Evolutionary conservation across 2,113 vertebrate genomes (phyloP), one percentile per base, ranked within the genome.

Genomic region (Dissostichus mawsoni): DNA sequence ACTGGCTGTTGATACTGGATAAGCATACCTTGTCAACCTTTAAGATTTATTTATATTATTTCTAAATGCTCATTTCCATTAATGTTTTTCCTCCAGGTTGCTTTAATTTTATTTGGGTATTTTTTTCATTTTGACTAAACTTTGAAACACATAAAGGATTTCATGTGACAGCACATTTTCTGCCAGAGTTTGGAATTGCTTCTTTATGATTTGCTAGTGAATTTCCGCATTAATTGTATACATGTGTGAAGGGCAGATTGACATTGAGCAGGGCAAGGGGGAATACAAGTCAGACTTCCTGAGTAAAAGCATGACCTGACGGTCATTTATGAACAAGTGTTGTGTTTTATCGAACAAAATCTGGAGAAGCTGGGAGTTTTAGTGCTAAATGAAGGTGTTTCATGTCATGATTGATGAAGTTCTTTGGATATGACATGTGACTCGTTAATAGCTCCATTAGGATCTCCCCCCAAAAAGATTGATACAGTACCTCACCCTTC

Each of bases 351-450:
- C 48, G 33, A 56, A 63, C 17, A 63, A 67, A 76, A 81, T 65
- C 16, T 62, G 64, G 53, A 72, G n/a, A 81, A 83, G 70, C 41
- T 81, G 20, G 14, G 67, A 51, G 66, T 76, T 70, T 17, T 36
- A 41, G 45, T 84, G 52, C 72, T 78, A 76, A 68, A 83, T 48
- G 57, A 69, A 25, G 20, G 44, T 4, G 12, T 53, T 74, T 85
- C 23, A 67, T 78, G 78, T 81, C 69, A 81, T 91, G 90, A 92
- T 92, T 85, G 84, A 94, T 90, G 87, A 74, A 70, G 75, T 72
- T 85, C 71, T 89, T 84, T 86, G 76, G 67, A 77, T 79, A 64
- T 87, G 78, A 92, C 92, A 92, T 81, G 67, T 59, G 73, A 78
- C 84, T 90, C 69, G 67, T 52, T 88, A 80, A 84, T 83, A 62